Evolutionary conservation across 2,113 vertebrate genomes (phyloP), one percentile per base, ranked within the genome.

Genomic region (Channa maculata): DNA sequence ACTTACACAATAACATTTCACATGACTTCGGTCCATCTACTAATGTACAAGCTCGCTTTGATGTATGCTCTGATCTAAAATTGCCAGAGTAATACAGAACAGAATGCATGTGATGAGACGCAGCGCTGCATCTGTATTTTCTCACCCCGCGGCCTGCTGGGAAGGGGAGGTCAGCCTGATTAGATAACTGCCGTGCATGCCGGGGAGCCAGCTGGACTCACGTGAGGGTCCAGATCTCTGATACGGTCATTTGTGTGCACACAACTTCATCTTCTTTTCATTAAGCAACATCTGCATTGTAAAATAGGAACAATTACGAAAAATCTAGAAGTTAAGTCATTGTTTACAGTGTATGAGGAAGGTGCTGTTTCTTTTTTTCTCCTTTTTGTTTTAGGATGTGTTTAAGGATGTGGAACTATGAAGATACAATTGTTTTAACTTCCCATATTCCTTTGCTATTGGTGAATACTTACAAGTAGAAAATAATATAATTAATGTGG

Each of bases 151-250:
- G 45, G 65, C 71, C 74, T 52, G 79, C 76, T 64, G 85, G 58
- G 78, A 81, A 73, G 52, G 67, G 67, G 79, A 79, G 84, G 79
- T 88, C 87, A 71, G 38, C n/a, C 73, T 89, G 92, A 93, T 92
- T 91, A 94, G 91, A 92, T 92, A 91, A 86, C 50, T 75, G 75
- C 24, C 77, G 74, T 79, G 83, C 72, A 83, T 57, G 74, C 75
- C 71, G 37, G 71, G 69, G 51, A 85, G 83, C 75, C 86, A 78
- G 71, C 70, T 66, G 74, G 46, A 65, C 71, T 86, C 75, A 86
- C 8, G 8, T 85, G 77, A 75, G 49, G 45, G 65, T 33, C 64
- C 69, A 24, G 10, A 76, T 48, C 69, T 61, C 65, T 75, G 67
- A 79, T 44, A 41, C 74, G 59, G 24, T 24, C 24, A 24, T 24